Conservation (phyloP, 2,797 vertebrate species). For the Chaenodraco wilsoni region DNA sequence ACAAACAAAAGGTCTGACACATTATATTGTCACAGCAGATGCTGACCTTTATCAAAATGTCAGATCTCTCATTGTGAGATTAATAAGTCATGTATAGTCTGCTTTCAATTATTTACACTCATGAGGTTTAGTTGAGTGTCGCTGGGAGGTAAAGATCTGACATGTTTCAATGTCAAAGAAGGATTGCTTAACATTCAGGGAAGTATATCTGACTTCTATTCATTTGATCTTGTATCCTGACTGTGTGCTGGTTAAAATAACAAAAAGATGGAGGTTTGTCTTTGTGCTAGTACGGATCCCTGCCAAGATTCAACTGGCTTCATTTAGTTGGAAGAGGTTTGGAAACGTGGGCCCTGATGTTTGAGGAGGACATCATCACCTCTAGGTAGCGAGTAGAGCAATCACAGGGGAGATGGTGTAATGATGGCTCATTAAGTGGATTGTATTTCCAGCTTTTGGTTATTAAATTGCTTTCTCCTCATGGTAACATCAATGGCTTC, state of each 20-base stretch:
- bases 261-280: conserved; percentile 36
- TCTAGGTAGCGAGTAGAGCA: conserved; percentile 40
- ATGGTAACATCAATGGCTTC: conserved; percentile 63
- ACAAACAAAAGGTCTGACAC: conserved; percentile 12
- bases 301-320: conserved; percentile 71
- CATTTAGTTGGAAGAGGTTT: conserved; percentile 74
- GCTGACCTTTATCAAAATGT: conserved; percentile 56
- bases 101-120: conserved; percentile 9
- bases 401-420: conserved; percentile 41
- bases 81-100: conserved; percentile 16
- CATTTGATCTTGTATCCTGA: conserved; percentile 59
- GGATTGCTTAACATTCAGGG: conserved; percentile 35
- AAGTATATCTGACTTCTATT: conserved; percentile 40
- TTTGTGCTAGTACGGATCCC: conserved; percentile 52
- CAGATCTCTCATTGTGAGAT: conserved; percentile 32
- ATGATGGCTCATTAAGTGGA: conserved; percentile 66
- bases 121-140: conserved; percentile 17
- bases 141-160: background rate
- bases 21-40: conserved; percentile 8
- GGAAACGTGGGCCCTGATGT: conserved; percentile 47
- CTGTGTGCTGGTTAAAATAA: conserved; percentile 22
- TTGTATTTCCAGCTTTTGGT: conserved; percentile 52
- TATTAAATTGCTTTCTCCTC: conserved; percentile 47
- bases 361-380: conserved; percentile 60
- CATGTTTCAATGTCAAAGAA: conserved; percentile 51